Evolutionary conservation across 2,113 vertebrate genomes (phyloP).

Genomic region (Thalassoma bifasciatum): DNA sequence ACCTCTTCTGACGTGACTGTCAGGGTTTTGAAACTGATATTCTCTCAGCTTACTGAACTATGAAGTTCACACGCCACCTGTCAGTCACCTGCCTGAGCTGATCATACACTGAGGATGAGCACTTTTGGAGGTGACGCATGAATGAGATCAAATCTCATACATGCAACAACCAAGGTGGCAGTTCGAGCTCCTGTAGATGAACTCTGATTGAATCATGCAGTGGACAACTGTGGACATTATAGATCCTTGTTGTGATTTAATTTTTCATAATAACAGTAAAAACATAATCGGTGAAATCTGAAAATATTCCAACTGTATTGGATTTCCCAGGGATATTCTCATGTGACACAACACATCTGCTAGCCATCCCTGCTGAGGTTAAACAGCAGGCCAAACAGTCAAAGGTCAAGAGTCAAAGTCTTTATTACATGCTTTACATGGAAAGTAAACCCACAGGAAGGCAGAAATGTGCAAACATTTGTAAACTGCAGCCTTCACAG

Average conservation of each 20-base stretch:
- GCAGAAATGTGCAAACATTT: background rate
- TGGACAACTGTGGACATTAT: too few species aligned
- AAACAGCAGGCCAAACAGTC: constrained; percentile 12
- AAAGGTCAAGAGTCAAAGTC: background rate
- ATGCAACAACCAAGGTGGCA: too few species aligned
- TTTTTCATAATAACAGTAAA: too few species aligned
- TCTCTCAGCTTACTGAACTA: constrained; percentile 18
- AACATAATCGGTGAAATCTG: too few species aligned
- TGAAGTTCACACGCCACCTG: constrained; percentile 24
- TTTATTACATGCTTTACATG: background rate
- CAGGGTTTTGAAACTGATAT: constrained; percentile 29
- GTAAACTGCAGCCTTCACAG: too few species aligned
- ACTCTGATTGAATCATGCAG: too few species aligned
- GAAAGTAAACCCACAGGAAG: background rate
- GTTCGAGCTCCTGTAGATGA: too few species aligned
- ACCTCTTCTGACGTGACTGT: constrained; percentile 21
- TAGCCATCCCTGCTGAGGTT: constrained; percentile 2
- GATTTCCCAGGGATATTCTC: constrained; percentile 22
- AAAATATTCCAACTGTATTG: background rate
- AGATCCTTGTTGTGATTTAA: too few species aligned
- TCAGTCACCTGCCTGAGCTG: constrained; percentile 16
- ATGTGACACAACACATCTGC: constrained; percentile 24
- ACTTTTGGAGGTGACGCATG: background rate
- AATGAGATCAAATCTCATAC: too few species aligned
- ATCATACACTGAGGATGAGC: constrained; percentile 8